These are phyloP conservation scores for Amphipoea oculea DNA, from an alignment of 2,888 invertebrate genomes.

Conservation along the genomic window DNA sequence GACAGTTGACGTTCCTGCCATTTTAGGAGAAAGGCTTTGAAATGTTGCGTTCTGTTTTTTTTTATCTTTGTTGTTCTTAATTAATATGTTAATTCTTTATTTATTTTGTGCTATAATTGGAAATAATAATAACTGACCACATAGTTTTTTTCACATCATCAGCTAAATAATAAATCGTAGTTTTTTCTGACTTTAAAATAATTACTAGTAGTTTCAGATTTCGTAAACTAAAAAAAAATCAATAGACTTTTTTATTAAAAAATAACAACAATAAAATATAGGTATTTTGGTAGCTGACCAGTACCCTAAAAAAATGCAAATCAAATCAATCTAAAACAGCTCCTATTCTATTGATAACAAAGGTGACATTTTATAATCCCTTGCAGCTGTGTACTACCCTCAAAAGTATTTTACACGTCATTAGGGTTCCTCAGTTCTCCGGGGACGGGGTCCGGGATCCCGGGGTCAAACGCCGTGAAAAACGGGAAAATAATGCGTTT, in stretches of 20 bases:
- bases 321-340: slow-evolving; percentile 53
- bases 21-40: slow-evolving; percentile 59
- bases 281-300: slow-evolving; percentile 37
- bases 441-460: slow-evolving; percentile 79
- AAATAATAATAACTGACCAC: neutral
- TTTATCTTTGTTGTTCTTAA: slow-evolving; percentile 57
- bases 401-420: slow-evolving; percentile 84
- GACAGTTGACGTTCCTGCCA: slow-evolving; percentile 83
- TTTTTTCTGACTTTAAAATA: neutral
- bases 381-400: slow-evolving; percentile 66
- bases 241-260: neutral
- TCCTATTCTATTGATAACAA: slow-evolving; percentile 48
- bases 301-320: slow-evolving; percentile 42
- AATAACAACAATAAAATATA: neutral
- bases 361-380: slow-evolving; percentile 64
- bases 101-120: neutral
- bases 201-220: neutral
- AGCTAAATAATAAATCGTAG: neutral
- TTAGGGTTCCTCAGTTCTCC: slow-evolving; percentile 75
- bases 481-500: slow-evolving; percentile 83
- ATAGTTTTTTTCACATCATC: neutral
- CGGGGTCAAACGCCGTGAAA: slow-evolving; percentile 84
- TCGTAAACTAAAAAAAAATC: neutral
- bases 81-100: slow-evolving; percentile 49
- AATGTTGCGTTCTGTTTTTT: slow-evolving; percentile 35